A percentile compares a stretch with the other conserved stretches of the same genome.
Evolutionary conservation across 1,140 invertebrate species (phyloP).

Genomic region (Chionoecetes opilio): DNA sequence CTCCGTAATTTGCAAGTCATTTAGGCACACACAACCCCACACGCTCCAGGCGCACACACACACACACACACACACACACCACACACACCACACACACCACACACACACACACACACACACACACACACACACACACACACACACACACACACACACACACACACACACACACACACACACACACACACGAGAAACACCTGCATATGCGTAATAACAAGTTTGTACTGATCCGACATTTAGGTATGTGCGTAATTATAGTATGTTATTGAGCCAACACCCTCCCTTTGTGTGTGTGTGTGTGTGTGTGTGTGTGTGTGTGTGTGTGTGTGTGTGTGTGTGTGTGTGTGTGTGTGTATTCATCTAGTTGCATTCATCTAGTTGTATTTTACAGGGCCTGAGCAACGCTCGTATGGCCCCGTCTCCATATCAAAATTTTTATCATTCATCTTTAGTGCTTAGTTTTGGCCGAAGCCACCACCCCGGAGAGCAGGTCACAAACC

Average conservation of each 20-base stretch:
- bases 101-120: constrained; percentile 43
- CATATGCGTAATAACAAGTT: background rate
- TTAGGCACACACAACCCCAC: background rate
- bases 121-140: constrained; percentile 59
- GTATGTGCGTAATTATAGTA: too few relatives aligned
- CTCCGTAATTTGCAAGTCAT: background rate
- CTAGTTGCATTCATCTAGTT: too few relatives aligned
- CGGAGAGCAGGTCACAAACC: too few relatives aligned
- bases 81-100: constrained; percentile 4
- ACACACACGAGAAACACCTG: background rate
- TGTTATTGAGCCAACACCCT: too few relatives aligned
- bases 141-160: constrained; percentile 31
- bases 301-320: constrained; percentile 20
- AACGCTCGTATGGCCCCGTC: too few relatives aligned
- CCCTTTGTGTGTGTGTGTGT: background rate
- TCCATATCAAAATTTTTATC: too few relatives aligned
- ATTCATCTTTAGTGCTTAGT: too few relatives aligned
- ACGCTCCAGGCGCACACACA: background rate
- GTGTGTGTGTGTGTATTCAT: constrained; percentile 14
- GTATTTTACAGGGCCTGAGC: too few relatives aligned
- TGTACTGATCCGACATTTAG: too few relatives aligned
- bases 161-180: background rate
- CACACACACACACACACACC: too few relatives aligned
- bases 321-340: constrained; percentile 27
- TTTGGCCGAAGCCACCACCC: too few relatives aligned